These are phyloP conservation scores for Philaenus spumarius DNA, from an alignment of 1,140 invertebrate species.

Conservation along the genomic window DNA sequence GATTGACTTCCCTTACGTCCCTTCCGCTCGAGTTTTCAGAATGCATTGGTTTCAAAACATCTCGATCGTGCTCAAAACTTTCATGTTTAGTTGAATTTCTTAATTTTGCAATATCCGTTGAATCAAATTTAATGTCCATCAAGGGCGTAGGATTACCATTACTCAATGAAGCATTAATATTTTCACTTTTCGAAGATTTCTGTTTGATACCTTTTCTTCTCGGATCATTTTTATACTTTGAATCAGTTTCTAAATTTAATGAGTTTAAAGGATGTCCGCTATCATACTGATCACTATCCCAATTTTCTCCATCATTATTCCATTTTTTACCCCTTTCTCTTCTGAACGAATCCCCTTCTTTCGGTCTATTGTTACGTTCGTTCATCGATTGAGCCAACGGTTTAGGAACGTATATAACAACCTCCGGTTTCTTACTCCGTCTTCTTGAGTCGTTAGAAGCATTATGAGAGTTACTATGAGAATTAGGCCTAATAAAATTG, in stretches of 20 bases:
- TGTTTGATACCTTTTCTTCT: too few species aligned
- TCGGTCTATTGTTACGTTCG: conserved; percentile 14
- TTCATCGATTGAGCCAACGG: conserved; percentile 41
- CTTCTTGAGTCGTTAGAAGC: conserved; percentile 27
- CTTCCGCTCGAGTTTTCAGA: too few species aligned
- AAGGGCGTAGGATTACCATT: not conserved
- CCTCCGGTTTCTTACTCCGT: conserved; percentile 49
- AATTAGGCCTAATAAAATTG: not conserved
- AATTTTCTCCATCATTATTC: conserved; percentile 33
- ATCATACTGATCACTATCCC: too few species aligned
- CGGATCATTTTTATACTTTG: too few species aligned
- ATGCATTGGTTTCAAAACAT: too few species aligned
- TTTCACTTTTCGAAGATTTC: conserved; percentile 1
- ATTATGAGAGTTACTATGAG: too few species aligned
- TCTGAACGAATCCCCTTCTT: conserved; percentile 12
- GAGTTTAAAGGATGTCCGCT: too few species aligned
- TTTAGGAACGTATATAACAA: conserved; percentile 47
- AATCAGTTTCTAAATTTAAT: too few species aligned
- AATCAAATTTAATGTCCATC: conserved; percentile 2
- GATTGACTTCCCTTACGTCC: not conserved
- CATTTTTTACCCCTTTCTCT: not conserved
- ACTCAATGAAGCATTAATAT: not conserved
- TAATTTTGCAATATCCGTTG: not conserved
- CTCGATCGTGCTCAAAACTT: too few species aligned
- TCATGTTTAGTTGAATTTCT: too few species aligned